A percentile compares a stretch with the other conserved stretches of the same genome.
Evolutionary conservation across 2,888 invertebrate species (phyloP).

Genomic region (Halictus ligatus): DNA sequence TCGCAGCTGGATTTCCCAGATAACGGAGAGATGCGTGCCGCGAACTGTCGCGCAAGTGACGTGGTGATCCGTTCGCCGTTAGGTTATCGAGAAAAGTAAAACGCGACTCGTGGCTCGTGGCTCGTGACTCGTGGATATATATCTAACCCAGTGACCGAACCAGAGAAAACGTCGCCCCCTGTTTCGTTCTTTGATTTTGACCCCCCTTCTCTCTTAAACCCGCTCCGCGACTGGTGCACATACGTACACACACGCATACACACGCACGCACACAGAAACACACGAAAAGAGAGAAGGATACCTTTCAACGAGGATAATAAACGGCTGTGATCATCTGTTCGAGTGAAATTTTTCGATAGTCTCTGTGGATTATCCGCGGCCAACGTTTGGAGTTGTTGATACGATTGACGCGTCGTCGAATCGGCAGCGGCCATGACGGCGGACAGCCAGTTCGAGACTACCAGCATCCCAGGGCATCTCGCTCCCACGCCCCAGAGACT

Average conservation of each 20-base stretch:
- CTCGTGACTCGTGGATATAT: conserved; percentile 27
- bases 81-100: conserved; percentile 46
- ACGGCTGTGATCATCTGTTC: conserved; percentile 38
- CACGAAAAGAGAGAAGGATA: conserved; percentile 21
- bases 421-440: conserved; percentile 79
- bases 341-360: conserved; percentile 26
- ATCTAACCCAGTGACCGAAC: conserved; percentile 45
- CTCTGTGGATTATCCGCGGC: conserved; percentile 39
- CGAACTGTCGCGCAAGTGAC: conserved; percentile 68
- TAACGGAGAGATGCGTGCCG: conserved; percentile 54
- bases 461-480: conserved; percentile 84
- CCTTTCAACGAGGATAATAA: not conserved
- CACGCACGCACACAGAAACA: not conserved
- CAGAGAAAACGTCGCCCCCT: conserved; percentile 30
- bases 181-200: conserved; percentile 7
- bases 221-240: conserved; percentile 9
- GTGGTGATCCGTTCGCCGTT: conserved; percentile 70
- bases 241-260: not conserved
- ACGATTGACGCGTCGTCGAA: conserved; percentile 53
- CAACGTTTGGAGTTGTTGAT: conserved; percentile 23
- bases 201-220: conserved; percentile 15
- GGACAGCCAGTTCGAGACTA: conserved; percentile 83
- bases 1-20: conserved; percentile 15
- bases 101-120: conserved; percentile 10
- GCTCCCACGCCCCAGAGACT: conserved; percentile 83